Evolutionary conservation across 2,797 vertebrate species (phyloP).

Genomic region (Galaxias olidus): DNA sequence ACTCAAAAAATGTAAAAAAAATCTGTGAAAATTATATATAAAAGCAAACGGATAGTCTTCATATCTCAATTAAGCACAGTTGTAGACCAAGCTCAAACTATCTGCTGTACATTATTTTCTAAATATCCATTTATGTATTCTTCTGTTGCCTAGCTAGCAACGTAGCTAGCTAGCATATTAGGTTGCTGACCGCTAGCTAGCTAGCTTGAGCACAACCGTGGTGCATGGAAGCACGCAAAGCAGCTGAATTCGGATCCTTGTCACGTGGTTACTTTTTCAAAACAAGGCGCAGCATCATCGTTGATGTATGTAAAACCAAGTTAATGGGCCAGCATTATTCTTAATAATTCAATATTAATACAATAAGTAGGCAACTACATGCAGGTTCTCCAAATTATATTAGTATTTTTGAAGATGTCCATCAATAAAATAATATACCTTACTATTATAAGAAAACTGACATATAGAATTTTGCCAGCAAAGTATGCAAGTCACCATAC

Average conservation of each 20-base stretch:
- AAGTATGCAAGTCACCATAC: no score
- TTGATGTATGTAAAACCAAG: no score
- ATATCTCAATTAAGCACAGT: conserved; percentile 43
- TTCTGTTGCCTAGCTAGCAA: conserved; percentile 60
- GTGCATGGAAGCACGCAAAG: conserved; percentile 53
- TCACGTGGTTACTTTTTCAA: conserved; percentile 46
- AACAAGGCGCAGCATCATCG: no score
- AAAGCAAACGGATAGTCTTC: conserved; percentile 41
- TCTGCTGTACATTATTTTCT: conserved; percentile 48
- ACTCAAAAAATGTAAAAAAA: conserved; percentile 52
- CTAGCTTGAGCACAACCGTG: conserved; percentile 50
- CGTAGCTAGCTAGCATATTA: conserved; percentile 68
- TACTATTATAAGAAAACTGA: no score
- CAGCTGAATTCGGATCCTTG: conserved; percentile 48
- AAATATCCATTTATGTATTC: conserved; percentile 36
- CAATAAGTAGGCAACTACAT: no score
- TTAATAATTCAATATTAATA: no score
- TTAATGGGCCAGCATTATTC: no score
- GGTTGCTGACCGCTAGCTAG: conserved; percentile 57
- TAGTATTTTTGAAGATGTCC: no score
- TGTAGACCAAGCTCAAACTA: conserved; percentile 38
- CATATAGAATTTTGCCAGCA: no score
- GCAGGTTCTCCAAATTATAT: no score
- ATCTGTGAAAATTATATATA: conserved; percentile 57
- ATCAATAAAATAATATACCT: no score